Evolutionary conservation across 2,888 invertebrate species (phyloP), one percentile per base, ranked within the genome.

Genomic region (Lasioglossum leucozonium): DNA sequence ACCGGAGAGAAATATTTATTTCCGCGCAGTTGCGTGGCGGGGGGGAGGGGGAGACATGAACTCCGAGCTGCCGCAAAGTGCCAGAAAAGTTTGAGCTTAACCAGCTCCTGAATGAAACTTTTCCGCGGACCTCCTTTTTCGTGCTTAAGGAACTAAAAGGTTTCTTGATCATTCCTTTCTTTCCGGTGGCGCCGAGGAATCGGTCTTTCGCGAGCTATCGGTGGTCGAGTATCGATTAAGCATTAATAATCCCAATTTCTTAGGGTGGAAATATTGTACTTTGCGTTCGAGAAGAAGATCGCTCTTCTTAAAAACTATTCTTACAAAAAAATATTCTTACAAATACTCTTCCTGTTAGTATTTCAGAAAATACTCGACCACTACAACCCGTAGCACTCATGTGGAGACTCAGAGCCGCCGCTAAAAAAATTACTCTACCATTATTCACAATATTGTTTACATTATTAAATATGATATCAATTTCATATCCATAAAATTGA

Each of bases 31-130:
- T 44, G 34, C 13, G n/a, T n/a, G n/a, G n/a, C 34, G 37, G 26
- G 82, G 30, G 72, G n/a, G n/a, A n/a, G n/a, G n/a, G n/a, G n/a
- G n/a, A n/a, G n/a, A 74, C 40, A 78, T 42, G 71, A 83, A 44
- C 78, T 62, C 44, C 62, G 37, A 75, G 72, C 77, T 79, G 75
- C 72, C 83, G 67, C 76, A 83, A 84, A 51, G 72, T 44, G 83
- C 30, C 65, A 65, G 30, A 51, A 40, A 84, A 84, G 79, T 84
- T 84, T 72, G 44, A 42, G 34, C 77, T 83, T 77, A 74, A 75
- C 79, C 62, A 71, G 73, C 82, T 77, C 71, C 42, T 37, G 44
- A 72, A 74, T 72, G 83, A 83, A 84, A 83, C 84, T 84, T 83
- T 75, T 58, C 22, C 67, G 30, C 74, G 55, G 65, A 75, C 55